Evolutionary conservation across 2,113 vertebrate genomes (phyloP), one percentile per base, ranked within the genome.

Genomic region (Perognathus longimembris): DNA sequence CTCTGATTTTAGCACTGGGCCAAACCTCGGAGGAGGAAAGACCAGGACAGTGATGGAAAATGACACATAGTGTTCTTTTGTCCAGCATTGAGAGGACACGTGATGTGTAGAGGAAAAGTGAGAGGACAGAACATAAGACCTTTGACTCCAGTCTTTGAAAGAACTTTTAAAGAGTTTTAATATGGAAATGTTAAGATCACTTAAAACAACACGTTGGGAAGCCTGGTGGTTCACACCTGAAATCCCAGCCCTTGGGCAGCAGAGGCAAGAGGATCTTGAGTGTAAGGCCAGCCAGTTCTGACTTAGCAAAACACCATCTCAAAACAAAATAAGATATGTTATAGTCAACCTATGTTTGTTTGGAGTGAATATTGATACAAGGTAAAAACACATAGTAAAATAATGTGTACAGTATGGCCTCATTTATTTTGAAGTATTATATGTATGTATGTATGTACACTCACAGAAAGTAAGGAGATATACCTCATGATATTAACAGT

Each of bases 321-420:
- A 64, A 80, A 63, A 50, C 36, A 84, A 7, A n/a, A 59, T 86
- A 85, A 32, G 9, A 30, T 70, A 5, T 82, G 45, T 77, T 85
- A 7, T 77, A 38, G 22, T 92, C 36, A 85, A 7, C 59, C 20
- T 71, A 15, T 88, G 50, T 70, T 91, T 69, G 70, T 85, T 78
- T 90, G 38, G 88, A 92, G 89, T 79, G 26, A 61, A 17, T 86
- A 61, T 50, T 94, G 40, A 54, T 57, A 50, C 28, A 69, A 59
- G 21, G 76, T 79, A 26, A 89, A 79, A 87, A 74, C n/a, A 74
- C n/a, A 42, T 75, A 86, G n/a, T 21, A 54, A 89, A 91, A 77
- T 6, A 61, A 12, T 71, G 36, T 45, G 3, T 85, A 22, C 1
- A 22, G 5, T 78, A 22, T 32, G 30, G 64, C 78, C 76, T 14